phyloP scores from a whole-genome alignment of 2,797 vertebrate species.

The Labeo calbasu region DNA sequence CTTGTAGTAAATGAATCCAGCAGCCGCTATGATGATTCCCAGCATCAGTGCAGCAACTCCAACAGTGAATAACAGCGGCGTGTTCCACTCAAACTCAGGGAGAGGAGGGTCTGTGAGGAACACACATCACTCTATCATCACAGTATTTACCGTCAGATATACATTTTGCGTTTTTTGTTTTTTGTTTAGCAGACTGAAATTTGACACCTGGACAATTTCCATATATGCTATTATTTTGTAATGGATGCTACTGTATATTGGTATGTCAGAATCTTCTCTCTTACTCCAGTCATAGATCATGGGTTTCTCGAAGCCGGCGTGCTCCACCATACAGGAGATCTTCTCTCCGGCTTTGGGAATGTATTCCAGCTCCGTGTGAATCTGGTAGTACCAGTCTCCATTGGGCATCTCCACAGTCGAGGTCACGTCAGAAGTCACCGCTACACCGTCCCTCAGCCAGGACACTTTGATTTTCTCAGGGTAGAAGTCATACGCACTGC shows the following conservation, averaged over 20 bases:
- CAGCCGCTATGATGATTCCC: not conserved
- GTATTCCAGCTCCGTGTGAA: conserved; percentile 62
- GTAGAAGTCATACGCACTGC: conserved; percentile 49
- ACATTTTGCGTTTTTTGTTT: not conserved
- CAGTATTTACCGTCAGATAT: not conserved
- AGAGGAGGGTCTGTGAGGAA: conserved; percentile 1
- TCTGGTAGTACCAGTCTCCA: conserved; percentile 74
- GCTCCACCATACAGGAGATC: conserved; percentile 50
- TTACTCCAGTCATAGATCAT: conserved; percentile 66
- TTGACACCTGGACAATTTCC: not conserved
- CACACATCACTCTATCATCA: not conserved
- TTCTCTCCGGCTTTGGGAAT: conserved; percentile 64
- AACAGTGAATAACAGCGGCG: not conserved
- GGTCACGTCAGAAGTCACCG: conserved; percentile 33
- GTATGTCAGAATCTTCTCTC: conserved; percentile 12
- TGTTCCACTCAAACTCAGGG: not conserved
- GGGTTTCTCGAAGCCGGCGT: conserved; percentile 25
- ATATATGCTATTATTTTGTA: not conserved
- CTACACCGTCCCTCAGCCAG: conserved; percentile 65
- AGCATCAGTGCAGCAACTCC: not conserved
- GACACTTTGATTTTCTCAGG: conserved; percentile 40
- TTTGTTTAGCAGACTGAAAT: not conserved
- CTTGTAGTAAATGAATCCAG: conserved; percentile 12
- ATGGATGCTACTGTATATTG: not conserved
- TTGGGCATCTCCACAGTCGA: conserved; percentile 56